These are phyloP conservation scores for Centropristis striata DNA, from an alignment of 2,113 vertebrate genomes.

Conservation along the genomic window DNA sequence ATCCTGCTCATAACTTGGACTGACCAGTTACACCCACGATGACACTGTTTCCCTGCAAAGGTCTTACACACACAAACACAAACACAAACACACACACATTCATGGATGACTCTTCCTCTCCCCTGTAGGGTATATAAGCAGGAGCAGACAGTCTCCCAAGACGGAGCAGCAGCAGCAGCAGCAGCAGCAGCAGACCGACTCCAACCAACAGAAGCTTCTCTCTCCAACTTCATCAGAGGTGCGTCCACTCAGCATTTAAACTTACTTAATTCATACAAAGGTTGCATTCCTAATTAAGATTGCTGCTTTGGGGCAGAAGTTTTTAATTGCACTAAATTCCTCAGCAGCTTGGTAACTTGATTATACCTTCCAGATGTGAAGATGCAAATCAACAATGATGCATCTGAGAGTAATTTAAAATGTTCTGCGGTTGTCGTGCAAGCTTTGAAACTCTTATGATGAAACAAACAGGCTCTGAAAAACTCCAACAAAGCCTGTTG, in stretches of 20 bases:
- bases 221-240: slow-evolving; percentile 42
- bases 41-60: slow-evolving; percentile 22
- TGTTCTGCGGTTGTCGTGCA: slow-evolving; percentile 4
- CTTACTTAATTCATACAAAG: neutral
- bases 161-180: slow-evolving; percentile 33
- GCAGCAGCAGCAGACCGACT: slow-evolving; percentile 46
- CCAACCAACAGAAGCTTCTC: slow-evolving; percentile 43
- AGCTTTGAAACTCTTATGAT: neutral
- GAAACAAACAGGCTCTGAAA: neutral
- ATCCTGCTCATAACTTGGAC: slow-evolving; percentile 67
- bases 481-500: neutral
- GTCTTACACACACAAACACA: slow-evolving; percentile 24
- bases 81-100: slow-evolving; percentile 28
- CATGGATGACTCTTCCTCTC: slow-evolving; percentile 17
- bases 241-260: slow-evolving; percentile 1
- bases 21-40: slow-evolving; percentile 32
- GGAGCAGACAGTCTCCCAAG: slow-evolving; percentile 42
- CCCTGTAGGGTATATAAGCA: slow-evolving; percentile 70
- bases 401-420: slow-evolving; percentile 27
- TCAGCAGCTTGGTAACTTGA: neutral
- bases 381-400: neutral
- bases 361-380: slow-evolving; percentile 39
- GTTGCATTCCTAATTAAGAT: neutral
- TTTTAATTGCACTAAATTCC: neutral
- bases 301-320: neutral